A percentile compares a stretch with the other conserved stretches of the same genome.
These are phyloP conservation scores for Grallaria varia DNA, from an alignment of 2,113 vertebrate genomes.

Conservation along the genomic window DNA sequence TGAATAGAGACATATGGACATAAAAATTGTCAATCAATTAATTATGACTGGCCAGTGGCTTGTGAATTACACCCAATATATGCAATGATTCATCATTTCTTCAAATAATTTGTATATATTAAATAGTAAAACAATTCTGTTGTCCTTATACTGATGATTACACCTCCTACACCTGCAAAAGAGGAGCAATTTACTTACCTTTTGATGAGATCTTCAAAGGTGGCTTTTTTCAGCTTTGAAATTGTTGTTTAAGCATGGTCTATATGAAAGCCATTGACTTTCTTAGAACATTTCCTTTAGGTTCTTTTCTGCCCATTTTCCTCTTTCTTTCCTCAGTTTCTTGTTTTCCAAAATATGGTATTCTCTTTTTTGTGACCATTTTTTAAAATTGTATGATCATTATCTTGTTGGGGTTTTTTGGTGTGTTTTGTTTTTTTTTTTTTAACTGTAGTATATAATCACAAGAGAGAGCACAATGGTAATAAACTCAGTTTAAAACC, in stretches of 20 bases:
- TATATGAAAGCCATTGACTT: neutral
- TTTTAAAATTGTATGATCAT: neutral
- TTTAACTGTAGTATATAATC: neutral
- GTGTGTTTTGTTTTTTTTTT: no score
- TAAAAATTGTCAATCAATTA: constrained; percentile 1
- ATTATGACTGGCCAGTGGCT: neutral
- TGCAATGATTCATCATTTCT: neutral
- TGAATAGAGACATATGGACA: constrained; percentile 27
- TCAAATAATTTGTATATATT: neutral
- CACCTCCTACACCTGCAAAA: neutral
- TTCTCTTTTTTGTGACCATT: neutral
- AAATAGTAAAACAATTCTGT: neutral
- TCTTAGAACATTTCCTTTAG: neutral
- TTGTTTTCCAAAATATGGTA: neutral
- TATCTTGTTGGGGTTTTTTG: no score
- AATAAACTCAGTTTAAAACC: neutral
- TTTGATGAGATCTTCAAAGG: neutral
- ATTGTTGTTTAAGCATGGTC: neutral
- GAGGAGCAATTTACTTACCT: neutral
- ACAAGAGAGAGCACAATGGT: neutral
- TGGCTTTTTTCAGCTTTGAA: neutral
- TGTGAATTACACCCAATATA: neutral
- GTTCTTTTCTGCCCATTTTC: neutral
- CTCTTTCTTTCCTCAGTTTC: neutral
- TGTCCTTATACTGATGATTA: neutral